Percentiles rank a stretch among this genome's conserved stretches.
phyloP scores from a whole-genome alignment of 1,140 invertebrate species.

The Drosophila chauvacae region DNA sequence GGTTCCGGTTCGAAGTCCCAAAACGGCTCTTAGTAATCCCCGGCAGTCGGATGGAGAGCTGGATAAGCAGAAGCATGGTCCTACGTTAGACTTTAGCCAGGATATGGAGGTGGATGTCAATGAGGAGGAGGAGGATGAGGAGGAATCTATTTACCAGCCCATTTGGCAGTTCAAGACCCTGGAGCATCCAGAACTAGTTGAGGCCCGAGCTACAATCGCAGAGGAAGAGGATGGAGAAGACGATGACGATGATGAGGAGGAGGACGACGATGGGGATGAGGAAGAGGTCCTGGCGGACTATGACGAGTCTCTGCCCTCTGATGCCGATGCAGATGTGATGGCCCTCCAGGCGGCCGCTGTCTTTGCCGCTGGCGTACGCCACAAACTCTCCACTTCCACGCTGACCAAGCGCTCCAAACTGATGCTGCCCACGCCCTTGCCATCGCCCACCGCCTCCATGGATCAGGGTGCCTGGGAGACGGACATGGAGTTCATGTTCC shows the following conservation, averaged over 20 bases:
- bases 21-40: conserved; percentile 51
- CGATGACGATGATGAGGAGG: conserved; percentile 47
- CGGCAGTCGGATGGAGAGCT: conserved; percentile 7
- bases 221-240: conserved; percentile 40
- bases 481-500: conserved; percentile 80
- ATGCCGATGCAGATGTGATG: conserved; percentile 40
- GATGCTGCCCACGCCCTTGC: conserved; percentile 58
- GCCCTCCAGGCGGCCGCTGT: conserved; percentile 60
- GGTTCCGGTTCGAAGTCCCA: conserved; percentile 69
- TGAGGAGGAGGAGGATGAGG: conserved; percentile 63
- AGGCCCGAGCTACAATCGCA: neutral
- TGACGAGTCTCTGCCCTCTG: conserved; percentile 44
- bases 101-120: conserved; percentile 18
- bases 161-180: conserved; percentile 83
- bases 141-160: conserved; percentile 82
- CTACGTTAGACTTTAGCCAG: neutral
- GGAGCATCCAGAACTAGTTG: conserved; percentile 44
- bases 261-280: conserved; percentile 30
- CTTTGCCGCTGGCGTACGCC: conserved; percentile 63
- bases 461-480: conserved; percentile 83
- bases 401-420: conserved; percentile 54
- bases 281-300: conserved; percentile 31
- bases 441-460: conserved; percentile 71
- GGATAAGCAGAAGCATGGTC: neutral
- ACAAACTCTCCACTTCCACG: conserved; percentile 46